phyloP scores from a whole-genome alignment of 2,888 invertebrate species.

The Molorchus minor region DNA sequence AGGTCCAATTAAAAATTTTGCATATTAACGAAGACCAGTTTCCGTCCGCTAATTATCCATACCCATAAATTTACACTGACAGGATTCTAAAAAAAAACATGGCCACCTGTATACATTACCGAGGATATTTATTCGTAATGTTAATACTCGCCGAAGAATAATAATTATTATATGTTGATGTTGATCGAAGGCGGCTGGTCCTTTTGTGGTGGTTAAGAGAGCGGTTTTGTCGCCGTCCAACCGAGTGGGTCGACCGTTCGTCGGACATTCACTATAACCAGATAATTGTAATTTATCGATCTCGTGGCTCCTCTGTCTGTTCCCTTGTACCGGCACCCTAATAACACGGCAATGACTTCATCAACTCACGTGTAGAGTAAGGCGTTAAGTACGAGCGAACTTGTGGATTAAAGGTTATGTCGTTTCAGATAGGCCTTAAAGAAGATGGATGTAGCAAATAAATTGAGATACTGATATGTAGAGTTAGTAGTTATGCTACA shows the following conservation, averaged over 20 bases:
- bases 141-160: slow-evolving; percentile 43
- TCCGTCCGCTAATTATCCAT: slow-evolving; percentile 8
- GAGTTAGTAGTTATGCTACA: too few relatives aligned
- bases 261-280: slow-evolving; percentile 46
- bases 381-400: slow-evolving; percentile 14
- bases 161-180: slow-evolving; percentile 45
- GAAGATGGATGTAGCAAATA: too few relatives aligned
- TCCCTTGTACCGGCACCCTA: slow-evolving; percentile 31
- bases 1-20: slow-evolving; percentile 1
- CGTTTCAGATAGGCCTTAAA: too few relatives aligned
- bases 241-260: slow-evolving; percentile 40
- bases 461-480: too few relatives aligned
- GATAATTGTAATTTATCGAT: slow-evolving; percentile 55
- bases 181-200: slow-evolving; percentile 44
- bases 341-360: slow-evolving; percentile 21
- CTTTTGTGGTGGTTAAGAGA: slow-evolving; percentile 41
- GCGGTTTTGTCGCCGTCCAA: slow-evolving; percentile 49
- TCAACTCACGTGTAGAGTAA: slow-evolving; percentile 12
- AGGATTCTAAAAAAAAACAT: slow-evolving; percentile 10
- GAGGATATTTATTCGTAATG: slow-evolving; percentile 33
- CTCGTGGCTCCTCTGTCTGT: slow-evolving; percentile 41
- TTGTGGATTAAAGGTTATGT: too few relatives aligned
- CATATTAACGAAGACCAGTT: slow-evolving; percentile 16
- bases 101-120: slow-evolving; percentile 13
- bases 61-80: slow-evolving; percentile 2